Base-by-base conservation (phyloP, 2,797 vertebrate genomes). In the Acrossocheilus wenchowensis region DNA sequence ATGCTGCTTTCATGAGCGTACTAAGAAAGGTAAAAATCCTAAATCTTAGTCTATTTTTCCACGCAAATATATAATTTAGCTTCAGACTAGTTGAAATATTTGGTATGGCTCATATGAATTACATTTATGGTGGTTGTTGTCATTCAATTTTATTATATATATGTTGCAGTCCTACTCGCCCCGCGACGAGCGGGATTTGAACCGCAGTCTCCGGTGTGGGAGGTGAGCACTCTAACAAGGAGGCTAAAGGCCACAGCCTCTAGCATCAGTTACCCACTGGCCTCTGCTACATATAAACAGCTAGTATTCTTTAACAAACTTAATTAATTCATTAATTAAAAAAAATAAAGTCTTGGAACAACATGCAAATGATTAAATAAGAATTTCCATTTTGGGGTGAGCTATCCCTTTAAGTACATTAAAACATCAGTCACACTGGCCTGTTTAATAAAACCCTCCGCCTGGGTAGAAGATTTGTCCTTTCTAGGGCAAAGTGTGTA, bases 401-500 rank as follows among this genome's bases (percentile, higher is more conserved):
- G 12, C 52, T 78, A 4, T 41, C 23, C 12, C 34, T 78, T 60
- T 78, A 78, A 78, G 11, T 82, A 41, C 11, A 10, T 73, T 66
- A 66, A 39, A 66, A 52, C 43, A n/a, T 66, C 82, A 66, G 26
- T 75, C 57, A 50, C 57, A 50, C 21, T 66, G 30, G 34, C 41
- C 82, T 74, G 60, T 84, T 66, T 39, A 77, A 84, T 34, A 68
- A 64, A 74, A 57, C 71, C 34, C 14, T 21, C 11, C 23, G 21
- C 17, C 36, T 60, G 26, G 17, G n/a, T 11, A 54, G 36, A 50
- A 30, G 8, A 64, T 74, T 69, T 75, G 90, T 90, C 90, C 89
- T 86, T 94, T 90, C 87, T 89, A 71, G 75, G 89, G 88, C 88
- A 90, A 91, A 64, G 79, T 91, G 91, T 93, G 86, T 92, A 92